phyloP scores from a whole-genome alignment of 2,113 vertebrate species.

The Ophthalmotilapia sp. region DNA sequence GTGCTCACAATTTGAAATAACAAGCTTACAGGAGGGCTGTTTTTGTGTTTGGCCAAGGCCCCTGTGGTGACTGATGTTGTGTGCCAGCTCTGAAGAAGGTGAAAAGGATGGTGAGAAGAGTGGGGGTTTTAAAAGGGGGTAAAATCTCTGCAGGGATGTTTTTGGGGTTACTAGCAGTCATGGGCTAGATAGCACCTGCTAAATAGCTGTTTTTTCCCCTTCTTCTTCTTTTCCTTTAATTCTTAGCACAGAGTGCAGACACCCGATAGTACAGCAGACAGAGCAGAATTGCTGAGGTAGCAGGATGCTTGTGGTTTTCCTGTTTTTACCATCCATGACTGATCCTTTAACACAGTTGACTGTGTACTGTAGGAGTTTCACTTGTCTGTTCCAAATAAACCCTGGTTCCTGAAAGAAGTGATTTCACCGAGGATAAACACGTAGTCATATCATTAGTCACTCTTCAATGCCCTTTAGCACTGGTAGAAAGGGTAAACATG shows the following conservation, averaged over 20 bases:
- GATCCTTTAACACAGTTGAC: background rate
- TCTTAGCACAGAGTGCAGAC: background rate
- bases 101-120: background rate
- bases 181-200: constrained; percentile 38
- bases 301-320: constrained; percentile 48
- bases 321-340: constrained; percentile 36
- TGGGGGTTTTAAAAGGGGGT: background rate
- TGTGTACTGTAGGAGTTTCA: constrained; percentile 18
- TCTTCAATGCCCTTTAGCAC: constrained; percentile 27
- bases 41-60: constrained; percentile 43
- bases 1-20: constrained; percentile 53
- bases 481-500: constrained; percentile 42
- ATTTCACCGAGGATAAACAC: background rate
- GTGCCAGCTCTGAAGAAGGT: constrained; percentile 28
- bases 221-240: background rate
- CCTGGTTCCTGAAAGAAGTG: background rate
- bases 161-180: constrained; percentile 59
- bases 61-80: constrained; percentile 19
- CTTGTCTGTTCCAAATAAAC: constrained; percentile 13
- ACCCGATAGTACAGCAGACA: background rate
- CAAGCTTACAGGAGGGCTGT: constrained; percentile 37
- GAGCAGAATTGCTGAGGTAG: constrained; percentile 41
- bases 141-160: constrained; percentile 36
- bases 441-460: constrained; percentile 23
- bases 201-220: background rate